A percentile compares a stretch with the other conserved stretches of the same genome.
These are phyloP conservation scores for Pimephales promelas DNA, from an alignment of 2,113 vertebrate species.

Conservation along the genomic window DNA sequence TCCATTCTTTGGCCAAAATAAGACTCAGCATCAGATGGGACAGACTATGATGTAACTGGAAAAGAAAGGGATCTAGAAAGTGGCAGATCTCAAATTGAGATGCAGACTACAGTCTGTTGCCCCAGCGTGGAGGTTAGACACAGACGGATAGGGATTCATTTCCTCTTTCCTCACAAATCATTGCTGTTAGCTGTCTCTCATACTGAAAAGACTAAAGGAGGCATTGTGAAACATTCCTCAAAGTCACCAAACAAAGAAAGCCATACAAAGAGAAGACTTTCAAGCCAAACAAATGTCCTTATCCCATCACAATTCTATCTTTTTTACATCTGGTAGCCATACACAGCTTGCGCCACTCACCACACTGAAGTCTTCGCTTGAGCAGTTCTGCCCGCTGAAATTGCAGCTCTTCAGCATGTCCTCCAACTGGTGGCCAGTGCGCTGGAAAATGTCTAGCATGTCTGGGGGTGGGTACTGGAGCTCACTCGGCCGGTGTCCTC, in stretches of 20 bases:
- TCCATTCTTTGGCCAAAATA: constrained; percentile 56
- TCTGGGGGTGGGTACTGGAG: constrained; percentile 92
- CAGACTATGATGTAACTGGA: constrained; percentile 36
- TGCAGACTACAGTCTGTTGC: not conserved
- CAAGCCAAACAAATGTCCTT: not conserved
- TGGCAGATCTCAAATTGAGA: constrained; percentile 7
- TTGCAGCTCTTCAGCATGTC: constrained; percentile 99
- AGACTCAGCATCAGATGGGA: constrained; percentile 41
- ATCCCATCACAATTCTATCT: not conserved
- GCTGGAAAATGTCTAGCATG: constrained; percentile 98
- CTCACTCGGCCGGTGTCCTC: constrained; percentile 91
- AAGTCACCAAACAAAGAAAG: constrained; percentile 5
- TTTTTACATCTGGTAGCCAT: not conserved
- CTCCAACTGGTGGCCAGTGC: constrained; percentile 94
- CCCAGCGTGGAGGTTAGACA: not conserved
- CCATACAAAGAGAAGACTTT: not conserved
- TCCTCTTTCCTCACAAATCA: constrained; percentile 1
- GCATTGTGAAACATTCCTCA: not conserved
- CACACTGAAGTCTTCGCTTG: constrained; percentile 92
- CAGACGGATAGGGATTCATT: constrained; percentile 4
- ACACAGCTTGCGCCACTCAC: constrained; percentile 78
- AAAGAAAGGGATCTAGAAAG: constrained; percentile 8
- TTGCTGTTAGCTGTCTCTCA: not conserved
- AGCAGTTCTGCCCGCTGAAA: constrained; percentile 96
- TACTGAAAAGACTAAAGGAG: not conserved